These are phyloP conservation scores for Heliconius charithonia DNA, from an alignment of 2,888 invertebrate species.

Conservation along the genomic window DNA sequence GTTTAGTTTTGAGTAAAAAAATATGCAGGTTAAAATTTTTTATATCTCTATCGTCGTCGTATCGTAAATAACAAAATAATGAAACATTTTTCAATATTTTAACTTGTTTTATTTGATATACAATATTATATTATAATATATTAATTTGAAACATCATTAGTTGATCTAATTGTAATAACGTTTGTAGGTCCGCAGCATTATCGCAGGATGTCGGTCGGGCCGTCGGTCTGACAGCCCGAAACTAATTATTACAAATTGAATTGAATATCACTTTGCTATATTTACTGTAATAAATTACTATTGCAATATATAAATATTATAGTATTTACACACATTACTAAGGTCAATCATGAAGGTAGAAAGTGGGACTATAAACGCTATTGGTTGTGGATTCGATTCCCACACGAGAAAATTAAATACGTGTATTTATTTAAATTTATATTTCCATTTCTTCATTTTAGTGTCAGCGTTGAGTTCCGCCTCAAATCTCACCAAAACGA, in stretches of 20 bases:
- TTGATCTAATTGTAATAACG: constrained; percentile 51
- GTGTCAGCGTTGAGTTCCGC: no score
- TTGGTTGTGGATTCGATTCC: no score
- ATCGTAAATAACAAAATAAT: no score
- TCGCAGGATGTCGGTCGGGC: constrained; percentile 75
- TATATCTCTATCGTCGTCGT: no score
- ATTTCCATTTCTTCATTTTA: no score
- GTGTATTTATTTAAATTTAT: no score
- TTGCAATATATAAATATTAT: constrained; percentile 2
- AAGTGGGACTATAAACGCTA: no score
- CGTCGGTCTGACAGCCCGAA: constrained; percentile 71
- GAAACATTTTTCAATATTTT: neutral
- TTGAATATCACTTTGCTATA: constrained; percentile 33
- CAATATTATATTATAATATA: constrained; percentile 5
- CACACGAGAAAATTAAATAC: no score
- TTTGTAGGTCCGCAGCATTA: constrained; percentile 58
- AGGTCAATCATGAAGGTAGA: no score
- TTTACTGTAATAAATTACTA: neutral
- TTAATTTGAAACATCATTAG: constrained; percentile 14
- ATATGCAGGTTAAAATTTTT: neutral
- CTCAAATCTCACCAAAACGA: no score
- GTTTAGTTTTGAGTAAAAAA: no score
- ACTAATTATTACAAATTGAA: constrained; percentile 74
- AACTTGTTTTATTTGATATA: neutral
- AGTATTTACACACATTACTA: neutral